A percentile compares a stretch with the other conserved stretches of the same genome.
phyloP scores from a whole-genome alignment of 2,888 invertebrate genomes.

The Nudaria mundana region DNA sequence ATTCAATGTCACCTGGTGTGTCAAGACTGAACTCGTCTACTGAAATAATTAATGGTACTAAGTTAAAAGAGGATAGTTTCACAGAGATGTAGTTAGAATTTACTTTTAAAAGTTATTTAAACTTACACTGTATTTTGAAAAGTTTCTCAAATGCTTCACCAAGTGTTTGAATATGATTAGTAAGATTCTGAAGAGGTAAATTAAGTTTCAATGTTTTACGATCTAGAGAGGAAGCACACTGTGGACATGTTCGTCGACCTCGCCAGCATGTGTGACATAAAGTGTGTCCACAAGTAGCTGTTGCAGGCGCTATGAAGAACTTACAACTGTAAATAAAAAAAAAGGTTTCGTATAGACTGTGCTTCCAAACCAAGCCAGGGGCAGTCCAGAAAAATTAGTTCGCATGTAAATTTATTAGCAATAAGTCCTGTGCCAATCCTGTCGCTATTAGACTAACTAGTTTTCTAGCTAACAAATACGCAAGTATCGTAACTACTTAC shows the following conservation, averaged over 20 bases:
- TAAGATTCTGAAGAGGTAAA: conserved; percentile 45
- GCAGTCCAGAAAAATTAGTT: no score
- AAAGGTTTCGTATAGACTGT: no score
- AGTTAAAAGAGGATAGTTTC: no score
- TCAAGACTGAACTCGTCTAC: conserved; percentile 54
- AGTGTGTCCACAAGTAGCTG: conserved; percentile 62
- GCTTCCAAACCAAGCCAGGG: no score
- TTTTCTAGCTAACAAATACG: no score
- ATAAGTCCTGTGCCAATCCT: no score
- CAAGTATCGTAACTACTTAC: no score
- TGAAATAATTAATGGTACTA: conserved; percentile 36
- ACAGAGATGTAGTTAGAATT: no score
- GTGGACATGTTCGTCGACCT: conserved; percentile 48
- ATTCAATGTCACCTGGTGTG: conserved; percentile 32
- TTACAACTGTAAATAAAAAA: conserved; percentile 55
- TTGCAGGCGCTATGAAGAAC: conserved; percentile 56
- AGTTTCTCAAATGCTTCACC: conserved; percentile 52
- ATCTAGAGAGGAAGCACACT: conserved; percentile 46
- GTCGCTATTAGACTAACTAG: no score
- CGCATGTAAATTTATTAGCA: no score
- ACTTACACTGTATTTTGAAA: conserved; percentile 60
- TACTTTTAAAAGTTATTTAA: neutral
- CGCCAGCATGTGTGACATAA: conserved; percentile 65
- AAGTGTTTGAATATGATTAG: conserved; percentile 47
- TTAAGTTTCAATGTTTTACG: conserved; percentile 50